Evolutionary conservation across 2,888 invertebrate genomes (phyloP), one percentile per base, ranked within the genome.

Genomic region (Nemurella pictetii): DNA sequence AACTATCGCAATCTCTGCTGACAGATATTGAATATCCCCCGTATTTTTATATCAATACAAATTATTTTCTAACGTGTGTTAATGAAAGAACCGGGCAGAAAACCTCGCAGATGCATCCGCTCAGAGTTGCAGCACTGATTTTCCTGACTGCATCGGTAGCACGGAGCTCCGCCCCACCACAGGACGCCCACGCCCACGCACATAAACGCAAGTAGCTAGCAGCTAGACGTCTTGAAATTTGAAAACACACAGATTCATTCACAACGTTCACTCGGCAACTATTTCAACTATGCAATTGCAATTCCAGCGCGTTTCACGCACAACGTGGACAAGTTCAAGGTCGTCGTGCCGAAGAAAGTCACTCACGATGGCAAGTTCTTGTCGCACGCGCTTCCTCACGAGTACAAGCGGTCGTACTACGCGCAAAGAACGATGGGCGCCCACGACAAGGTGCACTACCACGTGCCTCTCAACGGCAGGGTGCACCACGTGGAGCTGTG

Each of bases 331-430:
- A 91, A 92, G 87, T 92, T 92, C 88, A 92, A 94, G 88, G 91
- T 94, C 87, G 92, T 92, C 84, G 91, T 92, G 84, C 95, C 95
- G 0, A 91, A 92, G 86, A 94, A 93, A 89, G 94, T 95, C 88
- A 91, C 92, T 55, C 88, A 90, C 75, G 91, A 91, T 74, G 94
- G 94, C 80, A 90, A 90, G 87, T 91, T 93, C 88, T 89, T 94
- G 87, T 93, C 94, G 86, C 92, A 91, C 27, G 12, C 55, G 27
- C 55, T 82, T 5, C 72, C 82, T 0, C 82, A 82, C 82, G 55
- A 82, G n/a, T 82, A 82, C 72, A 82, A 82, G 29, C 72, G 82
- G 28, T 82, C 82, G 12, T 36, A 82, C 29, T 72, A 82, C 72
- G 55, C 27, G 2, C 26, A 27, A 12, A 55, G 28, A 27, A 26